These are phyloP conservation scores for Apamea sordens DNA, from an alignment of 2,888 invertebrate genomes.

Conservation along the genomic window DNA sequence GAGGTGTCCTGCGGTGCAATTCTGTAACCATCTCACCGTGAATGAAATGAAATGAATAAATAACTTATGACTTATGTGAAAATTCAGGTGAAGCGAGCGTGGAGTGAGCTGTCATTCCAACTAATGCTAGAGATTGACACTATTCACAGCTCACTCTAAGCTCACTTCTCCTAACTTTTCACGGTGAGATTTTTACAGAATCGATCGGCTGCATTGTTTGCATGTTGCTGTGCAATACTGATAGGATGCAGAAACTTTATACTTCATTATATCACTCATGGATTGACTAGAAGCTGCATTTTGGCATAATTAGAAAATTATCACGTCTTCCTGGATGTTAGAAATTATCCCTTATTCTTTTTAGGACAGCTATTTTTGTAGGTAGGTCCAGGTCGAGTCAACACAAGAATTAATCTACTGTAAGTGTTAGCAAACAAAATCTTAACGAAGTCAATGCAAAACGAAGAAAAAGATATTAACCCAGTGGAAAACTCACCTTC, in stretches of 20 bases:
- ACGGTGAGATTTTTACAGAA: too few species aligned
- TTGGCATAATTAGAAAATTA: not conserved
- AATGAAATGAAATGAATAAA: too few species aligned
- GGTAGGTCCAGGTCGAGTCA: not conserved
- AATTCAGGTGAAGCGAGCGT: too few species aligned
- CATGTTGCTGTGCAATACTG: not conserved
- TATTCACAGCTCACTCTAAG: too few species aligned
- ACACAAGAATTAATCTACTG: not conserved
- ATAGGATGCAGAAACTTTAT: conserved; percentile 6
- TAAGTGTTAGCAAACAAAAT: conserved; percentile 1
- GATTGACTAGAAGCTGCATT: not conserved
- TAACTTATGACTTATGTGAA: too few species aligned
- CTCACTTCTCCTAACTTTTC: too few species aligned
- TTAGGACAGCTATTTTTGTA: not conserved
- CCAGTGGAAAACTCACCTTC: conserved; percentile 73
- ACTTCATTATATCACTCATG: not conserved
- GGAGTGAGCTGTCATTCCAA: too few species aligned
- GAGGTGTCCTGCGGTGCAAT: not conserved
- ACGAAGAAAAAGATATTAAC: not conserved
- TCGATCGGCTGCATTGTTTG: too few species aligned
- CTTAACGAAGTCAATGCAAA: not conserved
- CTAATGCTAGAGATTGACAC: too few species aligned
- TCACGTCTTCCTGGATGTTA: not conserved
- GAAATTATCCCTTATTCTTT: not conserved
- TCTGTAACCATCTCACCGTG: too few species aligned